Evolutionary conservation across 2,888 invertebrate species (phyloP).

Genomic region (Camptogramma bilineatum): DNA sequence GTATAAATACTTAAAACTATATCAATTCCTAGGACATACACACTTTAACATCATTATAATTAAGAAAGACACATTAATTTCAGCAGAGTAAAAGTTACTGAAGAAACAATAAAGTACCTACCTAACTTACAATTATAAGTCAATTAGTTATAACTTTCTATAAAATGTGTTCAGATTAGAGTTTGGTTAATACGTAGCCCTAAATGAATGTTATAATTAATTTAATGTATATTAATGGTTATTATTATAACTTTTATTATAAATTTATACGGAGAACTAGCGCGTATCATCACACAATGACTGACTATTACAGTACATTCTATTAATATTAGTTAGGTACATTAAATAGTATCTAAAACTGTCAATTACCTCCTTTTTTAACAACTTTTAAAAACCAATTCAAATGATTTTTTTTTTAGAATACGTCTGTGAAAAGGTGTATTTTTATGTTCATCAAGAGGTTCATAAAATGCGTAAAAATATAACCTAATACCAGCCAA

Average conservation of each 20-base stretch:
- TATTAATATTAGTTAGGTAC: too few species aligned
- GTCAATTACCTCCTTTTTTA: background rate
- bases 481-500: background rate
- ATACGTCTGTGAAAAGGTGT: too few species aligned
- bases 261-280: background rate
- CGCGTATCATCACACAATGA: constrained; percentile 4
- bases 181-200: constrained; percentile 19
- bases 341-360: background rate
- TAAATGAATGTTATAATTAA: background rate
- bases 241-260: background rate
- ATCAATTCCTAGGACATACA: constrained; percentile 32
- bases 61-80: constrained; percentile 28
- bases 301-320: background rate
- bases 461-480: too few species aligned
- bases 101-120: constrained; percentile 12
- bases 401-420: too few species aligned
- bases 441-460: background rate
- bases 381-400: background rate
- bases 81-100: constrained; percentile 34
- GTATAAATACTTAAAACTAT: constrained; percentile 21
- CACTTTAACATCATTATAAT: constrained; percentile 26
- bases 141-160: background rate
- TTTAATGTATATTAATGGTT: background rate
- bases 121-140: constrained; percentile 14
- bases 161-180: background rate